Percentiles rank a stretch among this genome's conserved stretches.
These are phyloP conservation scores for Carassius auratus DNA, from an alignment of 2,113 vertebrate genomes.

Conservation along the genomic window DNA sequence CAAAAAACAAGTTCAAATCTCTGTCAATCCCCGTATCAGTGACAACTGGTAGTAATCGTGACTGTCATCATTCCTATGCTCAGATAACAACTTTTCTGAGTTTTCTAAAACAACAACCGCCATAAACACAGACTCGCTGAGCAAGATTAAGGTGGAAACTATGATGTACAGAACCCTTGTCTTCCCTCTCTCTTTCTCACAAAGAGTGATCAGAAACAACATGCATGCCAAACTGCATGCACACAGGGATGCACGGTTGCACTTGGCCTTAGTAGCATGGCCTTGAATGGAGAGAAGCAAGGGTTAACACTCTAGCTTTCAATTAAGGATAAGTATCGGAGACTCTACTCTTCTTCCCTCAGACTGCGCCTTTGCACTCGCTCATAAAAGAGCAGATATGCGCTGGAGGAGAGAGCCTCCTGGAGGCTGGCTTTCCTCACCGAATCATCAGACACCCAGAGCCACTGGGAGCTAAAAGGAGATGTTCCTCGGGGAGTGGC, in stretches of 20 bases:
- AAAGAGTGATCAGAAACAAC: not conserved
- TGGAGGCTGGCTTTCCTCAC: conserved; percentile 89
- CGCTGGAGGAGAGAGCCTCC: conserved; percentile 88
- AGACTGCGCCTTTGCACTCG: conserved; percentile 66
- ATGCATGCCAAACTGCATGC: conserved; percentile 10
- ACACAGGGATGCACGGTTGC: not conserved
- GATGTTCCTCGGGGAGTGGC: conserved; percentile 68
- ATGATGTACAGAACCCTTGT: not conserved
- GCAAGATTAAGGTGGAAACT: not conserved
- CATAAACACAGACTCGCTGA: not conserved
- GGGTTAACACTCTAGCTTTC: not conserved
- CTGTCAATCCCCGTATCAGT: not conserved
- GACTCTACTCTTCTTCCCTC: conserved; percentile 7
- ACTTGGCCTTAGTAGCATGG: not conserved
- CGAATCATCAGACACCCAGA: conserved; percentile 90
- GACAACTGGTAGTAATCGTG: not conserved
- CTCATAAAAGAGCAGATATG: conserved; percentile 96
- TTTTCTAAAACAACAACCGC: conserved; percentile 1
- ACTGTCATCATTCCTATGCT: not conserved
- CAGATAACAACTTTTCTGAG: not conserved
- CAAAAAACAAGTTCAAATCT: not conserved
- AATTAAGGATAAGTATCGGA: not conserved
- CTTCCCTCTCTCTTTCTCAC: not conserved
- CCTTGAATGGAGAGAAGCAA: not conserved
- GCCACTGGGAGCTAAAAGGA: conserved; percentile 83